phyloP scores from a whole-genome alignment of 2,797 vertebrate genomes.

The Hyperoplus lanceolatus region DNA sequence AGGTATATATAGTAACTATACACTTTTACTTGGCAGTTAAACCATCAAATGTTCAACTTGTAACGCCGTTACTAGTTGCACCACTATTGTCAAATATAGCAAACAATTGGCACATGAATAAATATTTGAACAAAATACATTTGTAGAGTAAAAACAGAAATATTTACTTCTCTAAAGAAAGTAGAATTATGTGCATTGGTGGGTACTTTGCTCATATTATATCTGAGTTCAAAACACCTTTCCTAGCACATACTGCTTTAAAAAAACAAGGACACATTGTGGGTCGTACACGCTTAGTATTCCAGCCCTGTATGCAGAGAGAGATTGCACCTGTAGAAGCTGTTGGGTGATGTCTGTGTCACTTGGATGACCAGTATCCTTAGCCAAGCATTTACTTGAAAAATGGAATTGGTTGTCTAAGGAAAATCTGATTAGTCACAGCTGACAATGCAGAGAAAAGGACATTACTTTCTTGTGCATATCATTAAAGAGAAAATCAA shows the following conservation, averaged over 20 bases:
- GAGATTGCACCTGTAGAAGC: constrained; percentile 77
- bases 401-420: constrained; percentile 83
- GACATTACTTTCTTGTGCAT: constrained; percentile 93
- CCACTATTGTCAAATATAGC: no score
- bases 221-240: constrained; percentile 8
- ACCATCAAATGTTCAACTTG: no score
- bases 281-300: constrained; percentile 71
- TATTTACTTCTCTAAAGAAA: background rate
- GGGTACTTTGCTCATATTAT: background rate
- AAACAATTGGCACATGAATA: constrained; percentile 24
- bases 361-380: constrained; percentile 83
- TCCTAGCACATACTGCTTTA: constrained; percentile 20
- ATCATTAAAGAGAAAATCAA: constrained; percentile 91
- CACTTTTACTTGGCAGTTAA: no score
- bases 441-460: constrained; percentile 87
- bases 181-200: background rate
- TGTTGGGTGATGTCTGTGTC: constrained; percentile 76
- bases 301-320: constrained; percentile 63
- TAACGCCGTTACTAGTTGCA: no score
- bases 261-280: constrained; percentile 63
- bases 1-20: no score
- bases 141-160: constrained; percentile 1
- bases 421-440: constrained; percentile 90
- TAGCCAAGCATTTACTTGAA: constrained; percentile 85
- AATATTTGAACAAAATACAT: constrained; percentile 31